phyloP scores from a whole-genome alignment of 1,140 invertebrate genomes.

The Proales similis region DNA sequence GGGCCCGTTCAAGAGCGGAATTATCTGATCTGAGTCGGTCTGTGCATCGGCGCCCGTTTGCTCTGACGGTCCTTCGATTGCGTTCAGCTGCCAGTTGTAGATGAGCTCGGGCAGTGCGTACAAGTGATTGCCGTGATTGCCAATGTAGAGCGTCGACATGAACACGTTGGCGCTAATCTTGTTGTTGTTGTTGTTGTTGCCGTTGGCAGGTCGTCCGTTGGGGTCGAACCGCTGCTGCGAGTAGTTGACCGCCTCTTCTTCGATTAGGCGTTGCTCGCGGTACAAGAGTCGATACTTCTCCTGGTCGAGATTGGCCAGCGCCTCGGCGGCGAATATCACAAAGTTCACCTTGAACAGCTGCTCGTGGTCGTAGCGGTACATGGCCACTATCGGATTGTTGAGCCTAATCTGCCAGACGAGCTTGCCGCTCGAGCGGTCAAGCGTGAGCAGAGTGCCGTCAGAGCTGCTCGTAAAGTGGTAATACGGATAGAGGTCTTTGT shows the following conservation, averaged over 20 bases:
- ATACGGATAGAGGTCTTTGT: conserved; percentile 38
- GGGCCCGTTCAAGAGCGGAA: conserved; percentile 40
- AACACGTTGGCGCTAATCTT: conserved; percentile 39
- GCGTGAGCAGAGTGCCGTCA: conserved; percentile 71
- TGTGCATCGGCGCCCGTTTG: neutral
- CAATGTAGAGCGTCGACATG: conserved; percentile 84
- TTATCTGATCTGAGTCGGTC: conserved; percentile 39
- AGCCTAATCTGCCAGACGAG: conserved; percentile 78
- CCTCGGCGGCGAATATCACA: conserved; percentile 75
- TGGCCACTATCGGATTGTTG: conserved; percentile 78
- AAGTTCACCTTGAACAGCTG: conserved; percentile 78
- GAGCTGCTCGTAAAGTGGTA: conserved; percentile 77
- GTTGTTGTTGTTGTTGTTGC: neutral
- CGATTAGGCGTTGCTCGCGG: conserved; percentile 45
- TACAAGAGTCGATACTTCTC: conserved; percentile 45
- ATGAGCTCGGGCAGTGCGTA: conserved; percentile 78
- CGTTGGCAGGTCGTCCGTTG: neutral
- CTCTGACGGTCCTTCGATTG: neutral
- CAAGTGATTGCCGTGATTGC: conserved; percentile 73
- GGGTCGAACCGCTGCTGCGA: conserved; percentile 42
- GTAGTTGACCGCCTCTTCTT: conserved; percentile 45
- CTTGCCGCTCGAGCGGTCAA: conserved; percentile 55
- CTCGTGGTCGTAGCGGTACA: conserved; percentile 66
- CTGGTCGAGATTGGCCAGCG: conserved; percentile 63
- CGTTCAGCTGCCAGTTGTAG: neutral